A percentile compares a stretch with the other conserved stretches of the same genome.
These are phyloP conservation scores for Siniperca scherzeri DNA, from an alignment of 2,797 vertebrate species.

Conservation along the genomic window DNA sequence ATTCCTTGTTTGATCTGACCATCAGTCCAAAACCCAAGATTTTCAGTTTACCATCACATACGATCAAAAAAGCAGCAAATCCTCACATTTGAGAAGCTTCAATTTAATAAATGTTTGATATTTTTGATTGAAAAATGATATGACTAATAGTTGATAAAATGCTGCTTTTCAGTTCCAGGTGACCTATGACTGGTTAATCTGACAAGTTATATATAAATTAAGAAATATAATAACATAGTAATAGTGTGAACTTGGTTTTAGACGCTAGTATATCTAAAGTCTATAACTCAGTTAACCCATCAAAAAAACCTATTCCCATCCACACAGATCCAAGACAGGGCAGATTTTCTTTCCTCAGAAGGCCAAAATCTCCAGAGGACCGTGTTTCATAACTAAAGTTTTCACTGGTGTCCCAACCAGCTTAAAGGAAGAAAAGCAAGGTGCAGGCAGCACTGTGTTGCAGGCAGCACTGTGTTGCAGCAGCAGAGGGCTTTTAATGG, in stretches of 20 bases:
- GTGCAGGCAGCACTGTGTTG: conserved; percentile 4
- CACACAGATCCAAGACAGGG: background rate
- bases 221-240: background rate
- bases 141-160: background rate
- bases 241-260: background rate
- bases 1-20: background rate
- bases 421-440: background rate
- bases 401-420: background rate
- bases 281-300: background rate
- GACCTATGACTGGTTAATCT: background rate
- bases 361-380: conserved; percentile 2
- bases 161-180: background rate
- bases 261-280: background rate
- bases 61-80: background rate
- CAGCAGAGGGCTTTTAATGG: conserved; percentile 24
- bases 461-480: conserved; percentile 18
- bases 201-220: background rate
- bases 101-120: background rate
- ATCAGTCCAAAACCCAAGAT: background rate
- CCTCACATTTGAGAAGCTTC: background rate
- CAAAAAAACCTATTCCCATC: background rate
- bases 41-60: background rate
- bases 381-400: conserved; percentile 23
- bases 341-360: background rate
- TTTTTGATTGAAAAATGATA: background rate